A percentile compares a stretch with the other conserved stretches of the same genome.
Conservation (phyloP, 1,140 invertebrate genomes). For the Hypsibius dujardini region DNA sequence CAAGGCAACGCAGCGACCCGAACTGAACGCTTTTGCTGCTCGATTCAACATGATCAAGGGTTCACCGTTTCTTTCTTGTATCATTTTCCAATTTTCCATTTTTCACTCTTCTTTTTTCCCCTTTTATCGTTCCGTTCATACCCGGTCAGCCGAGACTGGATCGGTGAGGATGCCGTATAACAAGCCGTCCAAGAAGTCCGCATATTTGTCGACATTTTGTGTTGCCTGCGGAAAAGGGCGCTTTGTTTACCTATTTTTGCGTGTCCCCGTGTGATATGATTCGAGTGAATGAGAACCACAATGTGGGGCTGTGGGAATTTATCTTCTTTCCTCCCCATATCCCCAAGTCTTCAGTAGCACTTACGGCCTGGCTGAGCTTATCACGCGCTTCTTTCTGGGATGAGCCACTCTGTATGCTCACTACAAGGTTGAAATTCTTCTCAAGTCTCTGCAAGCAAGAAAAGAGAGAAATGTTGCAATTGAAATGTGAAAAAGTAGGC, state of each 20-base stretch:
- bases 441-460: slow-evolving; percentile 60
- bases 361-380: slow-evolving; percentile 60
- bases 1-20: too few relatives aligned
- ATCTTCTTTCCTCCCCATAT: not conserved
- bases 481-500: slow-evolving; percentile 24
- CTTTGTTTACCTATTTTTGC: too few relatives aligned
- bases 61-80: too few relatives aligned
- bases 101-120: too few relatives aligned
- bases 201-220: slow-evolving; percentile 72
- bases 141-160: slow-evolving; percentile 55
- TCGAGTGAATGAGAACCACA: not conserved
- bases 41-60: slow-evolving; percentile 18
- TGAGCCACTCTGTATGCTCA: slow-evolving; percentile 54
- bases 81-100: too few relatives aligned
- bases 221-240: slow-evolving; percentile 35
- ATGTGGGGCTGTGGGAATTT: not conserved
- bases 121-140: slow-evolving; percentile 26
- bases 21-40: not conserved
- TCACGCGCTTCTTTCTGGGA: slow-evolving; percentile 86
- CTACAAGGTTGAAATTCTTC: slow-evolving; percentile 53
- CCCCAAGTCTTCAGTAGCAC: slow-evolving; percentile 19
- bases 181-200: slow-evolving; percentile 68
- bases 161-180: slow-evolving; percentile 74
- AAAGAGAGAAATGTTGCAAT: too few relatives aligned
- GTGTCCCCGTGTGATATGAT: too few relatives aligned